Evolutionary conservation across 2,797 vertebrate species (phyloP).

Genomic region (Prunella strophiata): DNA sequence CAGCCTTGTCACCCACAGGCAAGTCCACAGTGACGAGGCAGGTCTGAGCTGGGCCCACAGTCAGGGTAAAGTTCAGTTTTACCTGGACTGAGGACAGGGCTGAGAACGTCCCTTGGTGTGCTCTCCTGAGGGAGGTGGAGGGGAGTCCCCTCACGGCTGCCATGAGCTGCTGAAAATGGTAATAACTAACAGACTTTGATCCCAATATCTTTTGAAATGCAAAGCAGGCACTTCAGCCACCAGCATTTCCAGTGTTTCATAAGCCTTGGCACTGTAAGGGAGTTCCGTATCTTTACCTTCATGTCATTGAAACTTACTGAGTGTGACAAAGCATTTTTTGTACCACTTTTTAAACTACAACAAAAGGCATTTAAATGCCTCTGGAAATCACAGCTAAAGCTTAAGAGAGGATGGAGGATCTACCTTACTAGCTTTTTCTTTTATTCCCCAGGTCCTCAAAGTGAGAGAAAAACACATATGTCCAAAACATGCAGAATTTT

Average conservation of each 20-base stretch:
- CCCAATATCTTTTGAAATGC: conserved; percentile 22
- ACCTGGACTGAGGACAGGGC: background rate
- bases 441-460: background rate
- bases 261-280: background rate
- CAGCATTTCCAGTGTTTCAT: background rate
- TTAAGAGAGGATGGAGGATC: background rate
- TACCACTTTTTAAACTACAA: background rate
- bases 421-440: background rate
- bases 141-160: background rate
- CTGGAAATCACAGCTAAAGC: background rate
- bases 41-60: background rate
- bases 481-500: background rate
- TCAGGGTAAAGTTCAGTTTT: background rate
- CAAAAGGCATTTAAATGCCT: background rate
- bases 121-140: background rate
- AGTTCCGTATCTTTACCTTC: fast-evolving
- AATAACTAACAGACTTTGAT: conserved; percentile 53
- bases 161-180: background rate
- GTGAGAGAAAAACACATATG: background rate
- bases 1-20: background rate
- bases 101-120: fast-evolving
- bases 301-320: background rate
- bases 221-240: background rate
- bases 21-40: fast-evolving
- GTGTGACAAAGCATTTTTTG: background rate